phyloP scores from a whole-genome alignment of 1,140 invertebrate species.

The Sycophaga agraensis region DNA sequence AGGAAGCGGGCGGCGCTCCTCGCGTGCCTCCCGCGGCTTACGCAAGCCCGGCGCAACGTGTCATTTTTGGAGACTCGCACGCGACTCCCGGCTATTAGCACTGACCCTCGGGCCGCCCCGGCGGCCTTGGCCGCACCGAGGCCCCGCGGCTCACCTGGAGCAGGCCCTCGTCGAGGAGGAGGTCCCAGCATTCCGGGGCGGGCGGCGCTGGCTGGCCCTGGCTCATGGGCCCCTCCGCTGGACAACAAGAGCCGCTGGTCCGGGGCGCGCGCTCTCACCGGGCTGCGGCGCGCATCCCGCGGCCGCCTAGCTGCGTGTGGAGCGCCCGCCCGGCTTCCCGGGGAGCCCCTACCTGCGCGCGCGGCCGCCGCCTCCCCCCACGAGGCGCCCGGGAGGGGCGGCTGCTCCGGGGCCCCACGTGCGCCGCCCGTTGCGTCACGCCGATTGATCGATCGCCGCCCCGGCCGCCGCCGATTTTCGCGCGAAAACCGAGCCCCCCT shows the following conservation, averaged over 20 bases:
- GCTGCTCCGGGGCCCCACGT: no score
- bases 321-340: no score
- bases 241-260: not conserved
- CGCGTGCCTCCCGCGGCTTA: not conserved
- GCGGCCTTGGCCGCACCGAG: not conserved
- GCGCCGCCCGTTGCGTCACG: no score
- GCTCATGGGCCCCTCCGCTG: no score
- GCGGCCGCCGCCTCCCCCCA: no score
- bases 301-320: no score
- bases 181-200: constrained; percentile 50
- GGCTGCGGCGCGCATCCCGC: constrained; percentile 39
- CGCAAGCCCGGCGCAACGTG: constrained; percentile 19
- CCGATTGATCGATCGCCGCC: no score
- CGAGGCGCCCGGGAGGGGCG: no score
- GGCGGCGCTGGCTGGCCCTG: constrained; percentile 28
- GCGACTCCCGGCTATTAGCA: constrained; percentile 20
- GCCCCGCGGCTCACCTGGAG: constrained; percentile 41
- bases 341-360: no score
- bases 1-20: no score
- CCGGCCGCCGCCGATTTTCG: no score
- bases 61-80: constrained; percentile 23
- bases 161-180: constrained; percentile 50
- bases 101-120: constrained; percentile 18
- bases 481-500: no score
- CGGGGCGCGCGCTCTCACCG: constrained; percentile 31